Evolutionary conservation across 2,113 vertebrate genomes (phyloP).

Genomic region (Empidonax alnorum): DNA sequence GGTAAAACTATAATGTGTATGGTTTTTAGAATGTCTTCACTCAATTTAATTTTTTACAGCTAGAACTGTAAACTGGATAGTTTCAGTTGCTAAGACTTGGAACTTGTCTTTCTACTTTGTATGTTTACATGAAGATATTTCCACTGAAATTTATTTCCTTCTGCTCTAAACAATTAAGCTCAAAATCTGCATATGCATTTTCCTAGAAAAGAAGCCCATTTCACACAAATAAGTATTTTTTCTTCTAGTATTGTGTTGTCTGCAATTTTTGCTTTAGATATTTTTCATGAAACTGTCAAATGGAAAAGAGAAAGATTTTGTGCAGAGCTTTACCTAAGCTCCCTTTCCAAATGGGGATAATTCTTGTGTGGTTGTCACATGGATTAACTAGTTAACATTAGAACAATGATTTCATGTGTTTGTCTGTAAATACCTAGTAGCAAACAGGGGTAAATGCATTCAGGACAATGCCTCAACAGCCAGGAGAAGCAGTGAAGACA

Average conservation of each 20-base stretch:
- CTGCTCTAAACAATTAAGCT: background rate
- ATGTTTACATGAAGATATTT: background rate
- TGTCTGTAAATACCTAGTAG: background rate
- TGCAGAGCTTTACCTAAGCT: background rate
- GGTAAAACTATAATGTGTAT: background rate
- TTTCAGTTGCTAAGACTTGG: background rate
- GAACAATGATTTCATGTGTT: background rate
- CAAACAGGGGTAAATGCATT: background rate
- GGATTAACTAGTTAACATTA: background rate
- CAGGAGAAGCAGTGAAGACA: background rate
- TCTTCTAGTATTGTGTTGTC: background rate
- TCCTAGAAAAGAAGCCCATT: background rate
- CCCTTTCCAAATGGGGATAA: background rate
- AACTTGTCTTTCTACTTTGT: background rate
- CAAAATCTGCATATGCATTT: background rate
- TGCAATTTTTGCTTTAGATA: background rate
- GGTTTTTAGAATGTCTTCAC: background rate
- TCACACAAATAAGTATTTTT: background rate
- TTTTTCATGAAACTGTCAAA: background rate
- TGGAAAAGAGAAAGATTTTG: background rate
- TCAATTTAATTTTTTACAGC: background rate
- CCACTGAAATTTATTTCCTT: background rate
- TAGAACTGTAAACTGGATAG: background rate
- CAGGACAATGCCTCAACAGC: background rate
- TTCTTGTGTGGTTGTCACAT: background rate